Evolutionary conservation across 1,140 invertebrate species (phyloP), one percentile per base, ranked within the genome.

Genomic region (Drosophila guanche): DNA sequence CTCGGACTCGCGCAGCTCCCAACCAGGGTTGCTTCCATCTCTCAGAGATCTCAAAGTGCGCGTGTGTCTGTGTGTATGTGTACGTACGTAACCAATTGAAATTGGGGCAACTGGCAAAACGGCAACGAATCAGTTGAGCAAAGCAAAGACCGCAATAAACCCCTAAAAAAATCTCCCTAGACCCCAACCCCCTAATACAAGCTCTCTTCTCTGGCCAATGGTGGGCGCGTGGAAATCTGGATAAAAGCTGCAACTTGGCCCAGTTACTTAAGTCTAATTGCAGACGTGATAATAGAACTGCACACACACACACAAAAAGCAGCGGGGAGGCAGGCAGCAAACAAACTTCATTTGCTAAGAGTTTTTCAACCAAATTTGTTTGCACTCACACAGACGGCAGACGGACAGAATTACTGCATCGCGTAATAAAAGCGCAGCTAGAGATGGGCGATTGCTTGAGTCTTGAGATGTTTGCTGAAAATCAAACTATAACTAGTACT

Each of bases 141-240:
- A 86, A 86, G 83, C 81, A 86, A 88, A 86, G 65, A 73, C 77
- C 74, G 56, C 79, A 81, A 86, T 88, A 86, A 86, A 75, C 71
- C 71, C 71, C 70, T 76, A 76, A 76, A 67, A 67, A 52, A 76
- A 60, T 76, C 62, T 59, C 59, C 33, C 33, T 12, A 37, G 10
- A 12, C 33, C 10, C 29, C 61, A 54, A 68, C 51, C 77, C 73
- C 68, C 58, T 66, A 69, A 67, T 56, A 47, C 20, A 23, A 52
- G 12, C 12, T 37, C 8, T 37, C 33, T 37, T 4, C 33, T 1
- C 10, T 37, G 12, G 10, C 33, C 33, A 37, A 37, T 10, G 33
- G 33, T 37, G 33, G 33, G 54, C 52, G 54, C 55, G 59, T 73
- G 54, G 68, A 79, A 72, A 73, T 53, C 68, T 68, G 52, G 74